phyloP scores from a whole-genome alignment of 1,140 invertebrate species.

The Brachionus manjavacas region DNA sequence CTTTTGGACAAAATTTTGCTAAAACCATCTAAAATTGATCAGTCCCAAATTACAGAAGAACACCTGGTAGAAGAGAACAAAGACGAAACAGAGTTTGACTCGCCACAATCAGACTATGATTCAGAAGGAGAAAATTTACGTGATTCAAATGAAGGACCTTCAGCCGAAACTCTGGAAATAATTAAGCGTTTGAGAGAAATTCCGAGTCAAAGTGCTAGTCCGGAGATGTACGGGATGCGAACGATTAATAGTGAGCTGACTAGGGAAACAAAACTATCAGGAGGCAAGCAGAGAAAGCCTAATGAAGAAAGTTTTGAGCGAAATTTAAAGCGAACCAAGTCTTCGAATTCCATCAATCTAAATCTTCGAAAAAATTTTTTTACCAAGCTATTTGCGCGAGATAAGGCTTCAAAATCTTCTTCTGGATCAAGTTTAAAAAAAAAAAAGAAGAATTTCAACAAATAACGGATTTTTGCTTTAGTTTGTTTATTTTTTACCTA shows the following conservation, averaged over 20 bases:
- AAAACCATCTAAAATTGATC: neutral
- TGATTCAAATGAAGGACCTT: neutral
- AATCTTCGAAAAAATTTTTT: neutral
- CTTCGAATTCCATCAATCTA: neutral
- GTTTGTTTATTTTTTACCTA: neutral
- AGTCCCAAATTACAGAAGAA: neutral
- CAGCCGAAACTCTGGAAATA: neutral
- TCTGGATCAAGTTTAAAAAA: neutral
- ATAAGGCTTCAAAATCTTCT: neutral
- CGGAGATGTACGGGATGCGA: neutral
- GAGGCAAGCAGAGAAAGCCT: constrained; percentile 3
- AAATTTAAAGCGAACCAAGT: neutral
- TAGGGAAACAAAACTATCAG: neutral
- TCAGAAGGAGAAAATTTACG: neutral
- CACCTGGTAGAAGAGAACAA: neutral
- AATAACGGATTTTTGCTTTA: neutral
- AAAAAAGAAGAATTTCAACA: neutral
- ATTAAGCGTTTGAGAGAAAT: neutral
- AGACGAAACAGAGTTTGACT: neutral
- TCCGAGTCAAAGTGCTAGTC: constrained; percentile 8
- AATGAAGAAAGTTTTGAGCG: constrained; percentile 1
- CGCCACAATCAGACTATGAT: neutral
- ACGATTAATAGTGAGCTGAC: neutral
- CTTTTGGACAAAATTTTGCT: neutral
- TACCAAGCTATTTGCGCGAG: neutral